phyloP scores from a whole-genome alignment of 2,113 vertebrate genomes.

The Nestor notabilis region DNA sequence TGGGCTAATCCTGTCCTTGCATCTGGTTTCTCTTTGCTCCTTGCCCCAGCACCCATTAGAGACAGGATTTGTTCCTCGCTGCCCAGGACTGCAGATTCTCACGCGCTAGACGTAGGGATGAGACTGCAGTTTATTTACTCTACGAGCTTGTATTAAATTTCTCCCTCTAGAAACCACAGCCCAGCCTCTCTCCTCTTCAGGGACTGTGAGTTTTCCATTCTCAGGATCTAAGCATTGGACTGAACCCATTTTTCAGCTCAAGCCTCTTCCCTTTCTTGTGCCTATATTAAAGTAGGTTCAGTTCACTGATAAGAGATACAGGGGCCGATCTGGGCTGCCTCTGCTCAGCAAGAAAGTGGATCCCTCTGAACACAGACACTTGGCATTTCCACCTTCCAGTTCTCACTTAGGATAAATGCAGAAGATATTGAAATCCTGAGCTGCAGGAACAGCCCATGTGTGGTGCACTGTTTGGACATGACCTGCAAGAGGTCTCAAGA shows the following conservation, averaged over 20 bases:
- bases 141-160: slow-evolving; percentile 24
- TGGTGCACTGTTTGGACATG: not conserved
- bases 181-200: not conserved
- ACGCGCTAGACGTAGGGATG: not conserved
- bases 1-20: not conserved
- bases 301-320: not conserved
- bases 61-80: not conserved
- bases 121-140: slow-evolving; percentile 28
- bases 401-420: not conserved
- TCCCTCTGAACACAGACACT: not conserved
- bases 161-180: slow-evolving; percentile 32
- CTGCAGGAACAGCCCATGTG: not conserved
- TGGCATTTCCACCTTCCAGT: not conserved
- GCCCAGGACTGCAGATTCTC: not conserved
- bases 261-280: not conserved
- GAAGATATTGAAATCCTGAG: not conserved
- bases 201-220: slow-evolving; percentile 38
- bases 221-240: not conserved
- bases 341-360: not conserved
- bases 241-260: not conserved
- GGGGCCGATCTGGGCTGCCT: not conserved
- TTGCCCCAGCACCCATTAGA: not conserved
- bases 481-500: not conserved
- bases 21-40: not conserved
- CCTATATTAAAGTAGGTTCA: not conserved